Evolutionary conservation across 2,888 invertebrate genomes (phyloP).

Genomic region (Tuberolachnus salignus): DNA sequence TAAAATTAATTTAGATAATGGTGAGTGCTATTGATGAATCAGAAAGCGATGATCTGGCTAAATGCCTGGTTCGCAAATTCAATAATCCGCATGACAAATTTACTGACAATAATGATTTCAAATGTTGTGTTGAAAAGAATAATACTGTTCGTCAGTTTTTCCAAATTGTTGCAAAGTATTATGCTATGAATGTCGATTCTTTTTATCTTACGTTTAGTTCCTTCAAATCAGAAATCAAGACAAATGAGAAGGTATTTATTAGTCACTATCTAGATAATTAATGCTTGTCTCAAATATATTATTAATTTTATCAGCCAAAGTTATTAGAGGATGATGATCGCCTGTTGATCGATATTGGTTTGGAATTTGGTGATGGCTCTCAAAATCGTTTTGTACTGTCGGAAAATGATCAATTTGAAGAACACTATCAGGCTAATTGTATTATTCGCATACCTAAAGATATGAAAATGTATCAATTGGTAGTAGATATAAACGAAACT

Average conservation of each 20-base stretch:
- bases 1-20: constrained; percentile 35
- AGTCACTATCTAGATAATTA: background rate
- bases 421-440: constrained; percentile 34
- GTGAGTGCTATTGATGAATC: constrained; percentile 29
- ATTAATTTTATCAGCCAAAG: constrained; percentile 36
- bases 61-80: constrained; percentile 48
- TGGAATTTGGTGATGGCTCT: constrained; percentile 22
- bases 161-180: constrained; percentile 36
- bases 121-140: constrained; percentile 24
- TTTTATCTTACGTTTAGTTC: constrained; percentile 51
- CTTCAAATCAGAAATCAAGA: constrained; percentile 29
- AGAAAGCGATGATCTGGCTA: constrained; percentile 27
- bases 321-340: constrained; percentile 36
- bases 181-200: constrained; percentile 36
- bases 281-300: background rate
- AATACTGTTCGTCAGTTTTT: constrained; percentile 43
- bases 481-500: constrained; percentile 34
- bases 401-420: constrained; percentile 31
- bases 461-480: constrained; percentile 4
- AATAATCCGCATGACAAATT: constrained; percentile 27
- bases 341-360: constrained; percentile 28
- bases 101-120: constrained; percentile 22
- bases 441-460: constrained; percentile 28
- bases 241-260: constrained; percentile 22
- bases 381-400: constrained; percentile 50